A percentile compares a stretch with the other conserved stretches of the same genome.
Evolutionary conservation across 2,888 invertebrate genomes (phyloP).

Genomic region (Synergus itoensis): DNA sequence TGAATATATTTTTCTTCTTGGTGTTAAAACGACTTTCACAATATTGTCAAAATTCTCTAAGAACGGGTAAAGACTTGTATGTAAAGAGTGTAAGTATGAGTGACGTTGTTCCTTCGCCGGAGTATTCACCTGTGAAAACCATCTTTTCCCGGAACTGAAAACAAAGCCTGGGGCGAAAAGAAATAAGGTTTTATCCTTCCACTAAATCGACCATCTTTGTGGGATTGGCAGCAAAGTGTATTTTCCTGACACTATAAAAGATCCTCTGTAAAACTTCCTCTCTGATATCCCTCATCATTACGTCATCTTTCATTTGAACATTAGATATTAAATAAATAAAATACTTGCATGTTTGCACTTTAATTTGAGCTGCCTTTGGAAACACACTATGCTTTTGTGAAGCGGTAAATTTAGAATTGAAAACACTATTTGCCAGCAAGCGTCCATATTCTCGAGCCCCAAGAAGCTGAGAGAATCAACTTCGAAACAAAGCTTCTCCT

Average conservation of each 20-base stretch:
- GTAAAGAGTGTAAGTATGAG: background rate
- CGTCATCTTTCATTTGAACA: background rate
- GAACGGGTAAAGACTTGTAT: background rate
- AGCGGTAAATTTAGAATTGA: background rate
- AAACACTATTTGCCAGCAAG: slow-evolving; percentile 57
- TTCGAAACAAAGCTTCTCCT: slow-evolving; percentile 65
- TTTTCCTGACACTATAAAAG: background rate
- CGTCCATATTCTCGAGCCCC: slow-evolving; percentile 56
- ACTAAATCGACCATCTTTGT: background rate
- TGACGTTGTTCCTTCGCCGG: background rate
- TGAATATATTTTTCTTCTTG: background rate
- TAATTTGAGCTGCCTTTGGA: background rate
- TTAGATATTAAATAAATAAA: background rate
- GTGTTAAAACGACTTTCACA: background rate
- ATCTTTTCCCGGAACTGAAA: background rate
- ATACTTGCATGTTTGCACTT: background rate
- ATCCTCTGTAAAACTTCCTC: background rate
- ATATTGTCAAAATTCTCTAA: background rate
- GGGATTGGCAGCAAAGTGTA: background rate
- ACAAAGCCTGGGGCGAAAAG: background rate
- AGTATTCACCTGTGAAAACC: background rate
- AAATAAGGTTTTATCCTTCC: background rate
- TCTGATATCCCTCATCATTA: background rate
- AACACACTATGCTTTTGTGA: background rate
- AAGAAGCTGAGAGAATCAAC: slow-evolving; percentile 68